Percentiles rank a stretch among this genome's conserved stretches.
phyloP scores from a whole-genome alignment of 2,797 vertebrate species.

The Myripristis jacobus region DNA sequence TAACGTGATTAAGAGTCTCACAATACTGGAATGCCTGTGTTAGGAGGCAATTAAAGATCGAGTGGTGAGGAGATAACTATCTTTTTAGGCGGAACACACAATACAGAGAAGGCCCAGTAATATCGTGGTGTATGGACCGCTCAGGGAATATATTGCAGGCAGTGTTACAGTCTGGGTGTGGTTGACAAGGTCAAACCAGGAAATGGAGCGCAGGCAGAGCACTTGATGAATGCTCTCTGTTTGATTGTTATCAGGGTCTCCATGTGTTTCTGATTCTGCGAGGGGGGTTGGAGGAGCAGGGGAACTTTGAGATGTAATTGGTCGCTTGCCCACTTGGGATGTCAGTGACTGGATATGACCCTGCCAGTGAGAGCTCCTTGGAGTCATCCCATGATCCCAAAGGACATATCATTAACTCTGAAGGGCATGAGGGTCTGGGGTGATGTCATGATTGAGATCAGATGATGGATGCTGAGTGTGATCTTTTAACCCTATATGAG shows the following conservation, averaged over 20 bases:
- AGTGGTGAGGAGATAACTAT: slow-evolving; percentile 12
- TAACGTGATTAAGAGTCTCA: slow-evolving; percentile 46
- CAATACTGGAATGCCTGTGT: slow-evolving; percentile 40
- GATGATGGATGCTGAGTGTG: slow-evolving; percentile 39
- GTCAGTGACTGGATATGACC: slow-evolving; percentile 53
- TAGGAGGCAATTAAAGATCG: slow-evolving; percentile 18
- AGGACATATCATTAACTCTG: slow-evolving; percentile 74
- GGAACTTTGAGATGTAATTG: slow-evolving; percentile 35
- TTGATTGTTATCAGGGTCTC: slow-evolving; percentile 46
- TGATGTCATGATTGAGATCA: slow-evolving; percentile 77
- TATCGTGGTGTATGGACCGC: neutral
- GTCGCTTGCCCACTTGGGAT: slow-evolving; percentile 59
- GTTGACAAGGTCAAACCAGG: slow-evolving; percentile 39
- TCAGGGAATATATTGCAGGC: slow-evolving; percentile 19
- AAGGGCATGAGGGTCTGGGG: slow-evolving; percentile 60
- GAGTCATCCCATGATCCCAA: slow-evolving; percentile 62
- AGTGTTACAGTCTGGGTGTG: slow-evolving; percentile 47
- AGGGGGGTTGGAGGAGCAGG: slow-evolving; percentile 9
- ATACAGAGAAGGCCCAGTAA: slow-evolving; percentile 40
- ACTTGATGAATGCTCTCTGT: slow-evolving; percentile 29
- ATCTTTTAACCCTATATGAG: neutral
- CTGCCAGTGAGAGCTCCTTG: slow-evolving; percentile 47
- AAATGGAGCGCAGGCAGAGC: slow-evolving; percentile 38
- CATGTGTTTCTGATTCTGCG: slow-evolving; percentile 34
- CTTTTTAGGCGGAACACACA: slow-evolving; percentile 17